Percentiles rank a stretch among this genome's conserved stretches.
Conservation (phyloP, 1,140 invertebrate genomes). For the Drosophila melanogaster region DNA sequence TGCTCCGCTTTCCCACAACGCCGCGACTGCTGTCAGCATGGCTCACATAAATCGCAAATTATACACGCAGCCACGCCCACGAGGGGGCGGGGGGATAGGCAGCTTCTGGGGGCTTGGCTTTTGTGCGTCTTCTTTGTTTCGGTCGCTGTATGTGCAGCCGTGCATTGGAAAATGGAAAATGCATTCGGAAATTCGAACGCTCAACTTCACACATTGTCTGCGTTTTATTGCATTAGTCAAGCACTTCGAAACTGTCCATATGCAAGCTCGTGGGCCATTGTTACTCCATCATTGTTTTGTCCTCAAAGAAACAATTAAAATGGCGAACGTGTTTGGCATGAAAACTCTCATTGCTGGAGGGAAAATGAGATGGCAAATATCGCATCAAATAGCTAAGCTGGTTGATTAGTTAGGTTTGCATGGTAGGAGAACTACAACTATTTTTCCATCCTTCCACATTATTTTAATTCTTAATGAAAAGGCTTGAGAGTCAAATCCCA, state of each 20-base stretch:
- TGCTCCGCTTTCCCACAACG: not conserved
- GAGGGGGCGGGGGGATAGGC: not conserved
- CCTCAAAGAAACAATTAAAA: slow-evolving; percentile 26
- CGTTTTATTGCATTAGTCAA: slow-evolving; percentile 74
- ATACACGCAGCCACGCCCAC: slow-evolving; percentile 73
- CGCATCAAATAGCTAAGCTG: not conserved
- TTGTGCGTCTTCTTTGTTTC: slow-evolving; percentile 69
- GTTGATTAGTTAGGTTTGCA: too few relatives aligned
- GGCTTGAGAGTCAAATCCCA: not conserved
- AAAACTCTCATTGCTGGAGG: not conserved
- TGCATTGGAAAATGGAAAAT: slow-evolving; percentile 70
- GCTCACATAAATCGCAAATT: slow-evolving; percentile 81
- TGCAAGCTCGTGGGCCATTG: slow-evolving; percentile 17
- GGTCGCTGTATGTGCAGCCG: slow-evolving; percentile 23
- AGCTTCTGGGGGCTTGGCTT: slow-evolving; percentile 60
- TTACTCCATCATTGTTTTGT: slow-evolving; percentile 20
- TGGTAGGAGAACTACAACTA: too few relatives aligned
- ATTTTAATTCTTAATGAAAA: not conserved
- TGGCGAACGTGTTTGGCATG: slow-evolving; percentile 1
- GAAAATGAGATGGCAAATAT: not conserved
- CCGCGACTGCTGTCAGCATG: slow-evolving; percentile 55
- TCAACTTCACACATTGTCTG: slow-evolving; percentile 80
- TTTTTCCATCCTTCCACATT: not conserved
- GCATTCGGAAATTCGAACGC: slow-evolving; percentile 76
- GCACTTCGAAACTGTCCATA: slow-evolving; percentile 12